phyloP scores from a whole-genome alignment of 2,113 vertebrate species.

The Sterrhoptilus dennistouni region DNA sequence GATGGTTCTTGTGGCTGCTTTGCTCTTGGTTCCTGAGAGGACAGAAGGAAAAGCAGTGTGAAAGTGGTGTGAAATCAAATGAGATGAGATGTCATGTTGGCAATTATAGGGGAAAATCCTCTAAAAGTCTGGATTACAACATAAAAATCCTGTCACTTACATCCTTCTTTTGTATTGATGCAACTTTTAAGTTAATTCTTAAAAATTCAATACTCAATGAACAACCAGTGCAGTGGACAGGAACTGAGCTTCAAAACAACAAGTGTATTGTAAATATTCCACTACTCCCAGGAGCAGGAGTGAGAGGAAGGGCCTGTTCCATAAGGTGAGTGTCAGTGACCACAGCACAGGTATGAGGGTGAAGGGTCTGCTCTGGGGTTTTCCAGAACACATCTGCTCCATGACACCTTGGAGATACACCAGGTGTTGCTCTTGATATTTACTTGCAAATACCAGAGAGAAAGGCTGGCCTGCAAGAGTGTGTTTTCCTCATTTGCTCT shows the following conservation, averaged over 20 bases:
- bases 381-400: neutral
- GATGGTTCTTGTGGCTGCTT: neutral
- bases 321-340: neutral
- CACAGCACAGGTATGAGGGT: neutral
- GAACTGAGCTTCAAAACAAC: neutral
- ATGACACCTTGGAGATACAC: neutral
- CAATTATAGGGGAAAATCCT: neutral
- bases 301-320: neutral
- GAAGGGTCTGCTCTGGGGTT: neutral
- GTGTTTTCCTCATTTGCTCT: neutral
- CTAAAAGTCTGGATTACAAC: neutral
- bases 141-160: neutral
- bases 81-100: neutral
- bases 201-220: neutral
- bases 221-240: neutral
- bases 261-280: accelerated
- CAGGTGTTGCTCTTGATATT: neutral
- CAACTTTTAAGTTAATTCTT: neutral
- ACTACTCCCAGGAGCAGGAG: neutral
- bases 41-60: neutral
- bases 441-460: neutral
- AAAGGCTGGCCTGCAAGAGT: neutral
- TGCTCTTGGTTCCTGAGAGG: neutral
- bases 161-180: neutral
- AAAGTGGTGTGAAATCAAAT: neutral